Conservation (phyloP, 2,888 invertebrate species). For the Euplagia quadripunctaria region DNA sequence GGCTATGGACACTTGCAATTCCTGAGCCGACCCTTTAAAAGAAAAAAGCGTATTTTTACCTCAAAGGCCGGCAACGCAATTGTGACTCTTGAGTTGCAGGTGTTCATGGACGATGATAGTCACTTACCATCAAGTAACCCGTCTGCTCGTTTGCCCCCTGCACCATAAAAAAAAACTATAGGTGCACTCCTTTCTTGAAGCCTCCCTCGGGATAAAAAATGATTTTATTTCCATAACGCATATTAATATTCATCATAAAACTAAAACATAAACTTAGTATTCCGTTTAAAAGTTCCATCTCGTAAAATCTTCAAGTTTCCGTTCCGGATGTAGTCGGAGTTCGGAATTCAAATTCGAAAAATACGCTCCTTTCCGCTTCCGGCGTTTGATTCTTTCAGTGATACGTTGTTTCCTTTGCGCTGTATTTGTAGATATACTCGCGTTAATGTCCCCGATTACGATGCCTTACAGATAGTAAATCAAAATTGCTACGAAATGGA, state of each 20-base stretch:
- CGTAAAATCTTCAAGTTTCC: constrained; percentile 80
- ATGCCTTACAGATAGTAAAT: constrained; percentile 8
- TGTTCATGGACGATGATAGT: no score
- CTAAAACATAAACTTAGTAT: constrained; percentile 39
- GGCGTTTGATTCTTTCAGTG: constrained; percentile 86
- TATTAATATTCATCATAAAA: constrained; percentile 33
- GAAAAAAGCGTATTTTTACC: no score
- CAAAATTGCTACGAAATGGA: no score
- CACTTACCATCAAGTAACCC: no score
- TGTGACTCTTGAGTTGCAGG: no score
- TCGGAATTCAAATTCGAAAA: constrained; percentile 87
- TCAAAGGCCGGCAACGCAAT: no score
- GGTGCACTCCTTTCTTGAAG: no score
- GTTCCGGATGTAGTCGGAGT: constrained; percentile 80
- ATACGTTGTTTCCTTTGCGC: constrained; percentile 82
- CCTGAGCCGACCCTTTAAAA: no score
- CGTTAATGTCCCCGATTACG: constrained; percentile 47
- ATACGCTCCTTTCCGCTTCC: constrained; percentile 86
- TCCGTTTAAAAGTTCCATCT: constrained; percentile 76
- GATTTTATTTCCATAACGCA: not conserved
- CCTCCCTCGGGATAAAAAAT: no score
- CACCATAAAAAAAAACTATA: no score
- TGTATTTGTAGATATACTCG: constrained; percentile 65
- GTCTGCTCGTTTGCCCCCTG: no score
- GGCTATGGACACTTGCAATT: no score